Evolutionary conservation across 2,888 invertebrate species (phyloP), one percentile per base, ranked within the genome.

Genomic region (Apamea sordens): DNA sequence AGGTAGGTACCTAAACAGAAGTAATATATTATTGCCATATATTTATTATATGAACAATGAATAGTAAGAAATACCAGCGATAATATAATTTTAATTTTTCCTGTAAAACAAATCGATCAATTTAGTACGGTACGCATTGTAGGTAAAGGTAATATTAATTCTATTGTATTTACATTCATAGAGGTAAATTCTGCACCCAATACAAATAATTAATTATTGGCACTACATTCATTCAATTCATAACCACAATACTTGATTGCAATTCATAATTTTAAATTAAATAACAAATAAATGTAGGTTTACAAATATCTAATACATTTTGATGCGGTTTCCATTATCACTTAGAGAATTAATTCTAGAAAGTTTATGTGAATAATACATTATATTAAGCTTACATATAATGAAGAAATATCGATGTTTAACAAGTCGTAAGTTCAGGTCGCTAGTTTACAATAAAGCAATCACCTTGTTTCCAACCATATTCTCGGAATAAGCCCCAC

Each of bases 401-500:
- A 7, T 41, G 7, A 41, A 41, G 41, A 41, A 41, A 41, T 7
- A 41, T 41, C 6, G 41, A 41, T 41, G 7, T 41, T 7, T 41
- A 41, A 41, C 41, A 41, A 41, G 7, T 41, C 41, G 41, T 5
- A 36, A 36, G 36, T 36, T 41, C 63, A 32, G 63, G 8, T 67
- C 15, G 5, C 8, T 18, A n/a, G n/a, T n/a, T 6, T 2, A 32
- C 77, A 56, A 41, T 53, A 63, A 24, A 61, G 24, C 56, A 78
- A 78, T 47, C 18, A 36, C 13, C 18, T 18, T 36, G 75, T 47
- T 56, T 59, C n/a, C n/a, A 56, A 56, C 72, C 18, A 72, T 8
- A 15, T 50, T 79, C 32, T 47, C 24, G 2, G 41, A 83, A 84
- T 63, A 79, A 74, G 21, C 10, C n/a, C n/a, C 28, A 56, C 69